Base-by-base conservation (phyloP, 2,113 vertebrate species). In the Esox niger region DNA sequence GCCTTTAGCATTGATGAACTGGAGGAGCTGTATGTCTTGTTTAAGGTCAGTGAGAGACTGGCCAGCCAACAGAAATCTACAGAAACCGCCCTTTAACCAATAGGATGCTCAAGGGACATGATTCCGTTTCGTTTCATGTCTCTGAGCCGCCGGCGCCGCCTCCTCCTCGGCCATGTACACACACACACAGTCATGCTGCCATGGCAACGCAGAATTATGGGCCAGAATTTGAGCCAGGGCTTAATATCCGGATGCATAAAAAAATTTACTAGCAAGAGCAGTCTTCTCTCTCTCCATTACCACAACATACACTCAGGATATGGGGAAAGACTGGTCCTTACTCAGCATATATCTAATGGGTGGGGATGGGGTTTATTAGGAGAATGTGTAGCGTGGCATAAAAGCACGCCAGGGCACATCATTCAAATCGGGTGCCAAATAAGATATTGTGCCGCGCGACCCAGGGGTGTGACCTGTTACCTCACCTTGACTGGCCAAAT, bases 21-120 rank as follows among this genome's bases (percentile, higher is more conserved):
- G 69, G 97, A 98, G 79, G 97, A 98, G 76, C 91, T 98, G 0
- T 99, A 94, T 29, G 91, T 94, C 1, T 94, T 98, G 73, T 99
- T 99, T 84, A 99, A 99, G 93, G 97, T 98, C 88, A 88, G 83
- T 80, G 32, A 27, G 20, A 52, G 31, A 38, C 56, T 1, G 20
- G 1, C 31, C 21, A n/a, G 33, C 25, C 73, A 23, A 61, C 27
- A 62, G 13, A 17, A 52, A 27, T 5, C 6, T 23, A 54, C 17
- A 29, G 60, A 23, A 20, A 6, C 32, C 13, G 4, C 2, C 11
- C 23, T 46, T 5, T 26, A 43, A 38, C 23, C 72, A 21, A 60
- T 29, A 62, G 20, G 21, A 46, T 9, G 4, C 9, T 27, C 25
- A 26, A 31, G 61, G 32, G 15, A 7, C 38, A 21, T 3, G 7